Evolutionary conservation across 2,113 vertebrate genomes (phyloP), one percentile per base, ranked within the genome.

Genomic region (Phycodurus eques): DNA sequence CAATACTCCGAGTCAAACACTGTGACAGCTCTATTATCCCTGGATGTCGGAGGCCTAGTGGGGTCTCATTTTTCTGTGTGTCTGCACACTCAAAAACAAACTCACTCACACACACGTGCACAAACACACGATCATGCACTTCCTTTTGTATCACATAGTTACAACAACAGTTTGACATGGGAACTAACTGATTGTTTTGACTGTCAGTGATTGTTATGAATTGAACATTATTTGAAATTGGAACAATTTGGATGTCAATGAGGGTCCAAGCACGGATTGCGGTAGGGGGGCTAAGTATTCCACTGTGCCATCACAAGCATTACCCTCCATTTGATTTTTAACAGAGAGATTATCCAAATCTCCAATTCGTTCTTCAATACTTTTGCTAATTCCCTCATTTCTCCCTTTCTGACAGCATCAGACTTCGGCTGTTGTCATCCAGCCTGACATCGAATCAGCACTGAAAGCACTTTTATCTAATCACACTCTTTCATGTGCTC

Each of bases 1-100:
- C 88, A 88, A 91, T 90, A 83, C 82, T 78, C 84, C 86, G 85
- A 86, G 87, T 90, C 88, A 88, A 92, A 91, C 80, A 83, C 74
- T 79, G 88, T 87, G 90, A 88, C 88, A 91, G 86, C 88, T 92
- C 85, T 80, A 90, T 91, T 90, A 90, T 88, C 85, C 83, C 79
- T 73, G 85, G 82, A 87, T 87, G 80, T 73, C 83, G 73, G 79
- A 85, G 76, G 72, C 71, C 70, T 54, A 71, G 72, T 49, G 20
- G 65, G 80, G 73, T 69, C 72, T 63, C 76, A 77, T 80, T 71
- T 78, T 70, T 80, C 70, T 42, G 22, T 66, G 31, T 62, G 73
- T 27, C 77, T 74, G 8, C 63, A 46, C 35, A 57, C 57, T 56
- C 79, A 74, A 67, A 67, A 64, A 71, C 15, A 19, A 27, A 27